phyloP scores from a whole-genome alignment of 2,113 vertebrate genomes.

The Poicephalus meyeri region DNA sequence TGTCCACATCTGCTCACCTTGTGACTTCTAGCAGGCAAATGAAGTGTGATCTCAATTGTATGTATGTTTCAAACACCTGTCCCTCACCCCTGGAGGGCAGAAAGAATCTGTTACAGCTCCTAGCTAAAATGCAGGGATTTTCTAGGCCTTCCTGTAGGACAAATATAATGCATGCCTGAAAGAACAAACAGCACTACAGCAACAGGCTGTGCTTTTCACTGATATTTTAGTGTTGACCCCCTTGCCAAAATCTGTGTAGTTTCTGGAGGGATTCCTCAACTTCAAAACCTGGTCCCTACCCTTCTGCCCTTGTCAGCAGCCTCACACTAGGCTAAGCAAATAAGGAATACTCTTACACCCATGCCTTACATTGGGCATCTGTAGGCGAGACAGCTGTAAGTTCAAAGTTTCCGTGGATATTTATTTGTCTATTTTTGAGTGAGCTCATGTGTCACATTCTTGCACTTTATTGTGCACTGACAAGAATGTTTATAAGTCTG shows the following conservation, averaged over 20 bases:
- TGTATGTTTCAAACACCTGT: neutral
- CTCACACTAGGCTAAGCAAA: neutral
- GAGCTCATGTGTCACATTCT: neutral
- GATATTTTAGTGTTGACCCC: neutral
- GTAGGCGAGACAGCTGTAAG: neutral
- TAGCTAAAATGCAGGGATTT: neutral
- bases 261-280: neutral
- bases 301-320: neutral
- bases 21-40: neutral
- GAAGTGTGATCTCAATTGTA: neutral
- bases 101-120: neutral
- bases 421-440: neutral
- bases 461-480: neutral
- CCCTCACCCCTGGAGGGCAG: neutral
- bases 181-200: neutral
- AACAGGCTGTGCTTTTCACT: neutral
- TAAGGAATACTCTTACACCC: neutral
- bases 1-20: constrained; percentile 9
- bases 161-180: neutral
- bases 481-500: neutral
- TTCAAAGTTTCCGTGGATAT: neutral
- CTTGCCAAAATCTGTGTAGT: neutral
- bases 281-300: neutral
- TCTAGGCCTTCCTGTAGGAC: neutral
- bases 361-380: neutral